Conservation (phyloP, 2,797 vertebrate species). For the Sebastes paucispinis region DNA sequence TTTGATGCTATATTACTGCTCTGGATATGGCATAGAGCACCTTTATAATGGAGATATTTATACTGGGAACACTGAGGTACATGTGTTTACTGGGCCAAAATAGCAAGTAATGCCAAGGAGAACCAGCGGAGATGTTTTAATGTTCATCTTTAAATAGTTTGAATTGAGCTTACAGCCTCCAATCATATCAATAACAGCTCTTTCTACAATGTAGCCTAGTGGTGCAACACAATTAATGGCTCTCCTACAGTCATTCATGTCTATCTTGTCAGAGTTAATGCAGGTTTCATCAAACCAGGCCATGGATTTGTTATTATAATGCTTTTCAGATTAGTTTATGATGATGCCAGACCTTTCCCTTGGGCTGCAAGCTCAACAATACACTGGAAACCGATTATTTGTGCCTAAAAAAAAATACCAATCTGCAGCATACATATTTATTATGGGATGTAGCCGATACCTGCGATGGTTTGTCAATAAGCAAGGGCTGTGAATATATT, state of each 20-base stretch:
- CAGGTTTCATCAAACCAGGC: conserved; percentile 48
- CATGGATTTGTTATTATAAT: conserved; percentile 58
- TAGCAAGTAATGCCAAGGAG: not conserved
- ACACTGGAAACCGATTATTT: conserved; percentile 65
- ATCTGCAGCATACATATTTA: conserved; percentile 76
- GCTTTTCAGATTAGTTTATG: conserved; percentile 68
- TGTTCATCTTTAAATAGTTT: conserved; percentile 14
- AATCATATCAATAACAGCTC: conserved; percentile 18
- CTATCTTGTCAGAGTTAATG: conserved; percentile 43
- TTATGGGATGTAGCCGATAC: conserved; percentile 68
- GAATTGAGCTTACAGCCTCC: not conserved
- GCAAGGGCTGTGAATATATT: conserved; percentile 77
- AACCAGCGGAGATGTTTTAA: conserved; percentile 4
- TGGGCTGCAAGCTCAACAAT: conserved; percentile 43
- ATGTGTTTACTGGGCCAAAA: not conserved
- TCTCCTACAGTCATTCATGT: conserved; percentile 36
- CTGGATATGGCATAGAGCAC: too few species aligned
- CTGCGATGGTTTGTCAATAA: conserved; percentile 79
- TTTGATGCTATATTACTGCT: too few species aligned
- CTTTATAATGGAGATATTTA: not conserved
- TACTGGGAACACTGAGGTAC: not conserved
- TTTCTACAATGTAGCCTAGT: not conserved
- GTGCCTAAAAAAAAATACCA: conserved; percentile 49
- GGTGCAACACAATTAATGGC: conserved; percentile 37
- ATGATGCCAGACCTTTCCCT: conserved; percentile 56